Evolutionary conservation across 2,113 vertebrate genomes (phyloP).

Genomic region (Pristiophorus japonicus): DNA sequence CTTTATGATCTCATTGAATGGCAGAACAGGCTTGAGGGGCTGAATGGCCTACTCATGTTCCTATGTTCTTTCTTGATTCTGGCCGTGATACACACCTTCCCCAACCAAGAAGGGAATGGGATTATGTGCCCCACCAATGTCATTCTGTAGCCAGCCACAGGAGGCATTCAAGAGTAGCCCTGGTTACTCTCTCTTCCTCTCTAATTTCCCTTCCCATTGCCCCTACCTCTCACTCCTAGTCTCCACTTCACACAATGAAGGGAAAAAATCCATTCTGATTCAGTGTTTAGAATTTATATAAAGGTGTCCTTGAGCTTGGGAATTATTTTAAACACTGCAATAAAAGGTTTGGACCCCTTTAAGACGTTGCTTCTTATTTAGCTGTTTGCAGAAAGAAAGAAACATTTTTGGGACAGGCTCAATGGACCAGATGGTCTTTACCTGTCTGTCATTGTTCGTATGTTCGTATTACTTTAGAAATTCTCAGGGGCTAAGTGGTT

Average conservation of each 20-base stretch:
- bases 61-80: neutral
- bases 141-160: neutral
- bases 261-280: neutral
- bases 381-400: neutral
- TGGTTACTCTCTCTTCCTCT: neutral
- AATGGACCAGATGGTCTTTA: too few species aligned
- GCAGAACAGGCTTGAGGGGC: too few species aligned
- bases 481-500: neutral
- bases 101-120: neutral
- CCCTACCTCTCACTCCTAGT: neutral
- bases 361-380: neutral
- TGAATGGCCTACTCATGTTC: too few species aligned
- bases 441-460: too few species aligned
- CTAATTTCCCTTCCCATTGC: neutral
- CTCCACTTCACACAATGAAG: neutral
- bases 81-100: neutral
- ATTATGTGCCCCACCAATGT: neutral
- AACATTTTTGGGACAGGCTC: too few species aligned
- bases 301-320: too few species aligned
- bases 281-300: neutral
- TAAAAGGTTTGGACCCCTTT: neutral
- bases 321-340: neutral
- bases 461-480: neutral
- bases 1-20: too few species aligned
- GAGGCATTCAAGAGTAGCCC: neutral